Base-by-base conservation (phyloP, 2,797 vertebrate genomes). In the Danio albolineatus region DNA sequence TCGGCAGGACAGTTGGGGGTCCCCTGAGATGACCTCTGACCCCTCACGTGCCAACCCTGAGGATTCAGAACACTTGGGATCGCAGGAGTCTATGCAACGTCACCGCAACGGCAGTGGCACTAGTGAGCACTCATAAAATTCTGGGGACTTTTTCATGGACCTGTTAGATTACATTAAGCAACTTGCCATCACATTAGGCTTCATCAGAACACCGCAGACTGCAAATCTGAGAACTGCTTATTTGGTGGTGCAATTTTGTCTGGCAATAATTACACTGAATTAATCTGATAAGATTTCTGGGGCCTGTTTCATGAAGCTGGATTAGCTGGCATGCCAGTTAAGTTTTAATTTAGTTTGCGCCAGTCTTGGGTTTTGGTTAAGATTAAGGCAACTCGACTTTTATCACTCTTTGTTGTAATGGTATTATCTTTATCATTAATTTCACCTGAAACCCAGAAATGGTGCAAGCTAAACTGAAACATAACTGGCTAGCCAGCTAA, bases 1-100 rank as follows among this genome's bases (percentile, higher is more conserved):
- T 90, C 94, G 93, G 85, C 89, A 86, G 83, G 96, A 98, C 89
- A 94, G 94, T 46, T 94, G 90, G 88, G 93, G 94, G 78, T 95
- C 96, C 10, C 92, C 95, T 0, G 94, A 94, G 84, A 94, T 92
- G 86, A 92, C 93, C 86, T 89, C 92, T 44, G 92, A 91, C 51
- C 89, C 93, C 0, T 89, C 85, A 1, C 88, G 89, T 0, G 89
- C 88, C 0, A 91, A 91, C 59, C 76, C 62, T 53, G 89, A 92
- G 72, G 91, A 94, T 53, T 54, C 78, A 41, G 90, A 93, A 1
- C 82, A 91, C 38, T 87, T 90, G 4, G 85, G 92, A 5, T 85
- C 93, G 36, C 96, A 94, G 89, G 94, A 95, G 74, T 88, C 92
- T 0, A 91, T 92, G 62, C 85, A 93, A 1, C 92, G 92, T 19